Evolutionary conservation across 2,888 invertebrate species (phyloP), one percentile per base, ranked within the genome.

Genomic region (Torymus texanus): DNA sequence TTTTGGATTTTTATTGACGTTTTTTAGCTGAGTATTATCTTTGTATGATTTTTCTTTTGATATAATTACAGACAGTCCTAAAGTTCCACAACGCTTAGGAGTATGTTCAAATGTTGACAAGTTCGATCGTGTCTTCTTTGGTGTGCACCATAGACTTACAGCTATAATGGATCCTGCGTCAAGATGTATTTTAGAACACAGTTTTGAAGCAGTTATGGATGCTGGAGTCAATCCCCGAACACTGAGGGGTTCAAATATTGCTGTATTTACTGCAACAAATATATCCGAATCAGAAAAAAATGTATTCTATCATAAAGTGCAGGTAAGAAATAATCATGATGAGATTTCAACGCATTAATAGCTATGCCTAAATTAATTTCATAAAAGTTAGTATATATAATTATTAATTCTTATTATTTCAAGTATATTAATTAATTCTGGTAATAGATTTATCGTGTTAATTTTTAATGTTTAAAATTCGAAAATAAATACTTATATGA

Each of bases 121-220:
- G 21, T 84, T 84, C 55, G 84, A 84, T 62, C 78, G 80, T 16
- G 68, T 83, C 0, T 84, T 83, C 63, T 84, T 84, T 55, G 83
- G 84, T 59, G 80, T 84, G 2, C 84, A 84, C 56, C 10, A 50
- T 1, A 82, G 80, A 62, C 65, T 82, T 29, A 24, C 80, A 0
- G 79, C 76, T 41, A 66, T 74, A 5, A 81, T 84, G 83, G 84
- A 84, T 51, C 84, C 84, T 3, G 73, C 80, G 75, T 76, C 65
- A 18, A 80, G 83, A 76, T 50, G 81, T 11, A 59, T 83, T 50
- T 53, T 83, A 4, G 83, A 83, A 79, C 12, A 16, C 50, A 65
- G 71, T 24, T 83, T 81, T 53, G 83, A 84, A 75, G 80, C 83
- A n/a, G 56, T 84, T 21, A 65, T 78, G n/a, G 84, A 84, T 53